Conservation (phyloP, 2,113 vertebrate genomes). For the Myrmecophaga tridactyla region DNA sequence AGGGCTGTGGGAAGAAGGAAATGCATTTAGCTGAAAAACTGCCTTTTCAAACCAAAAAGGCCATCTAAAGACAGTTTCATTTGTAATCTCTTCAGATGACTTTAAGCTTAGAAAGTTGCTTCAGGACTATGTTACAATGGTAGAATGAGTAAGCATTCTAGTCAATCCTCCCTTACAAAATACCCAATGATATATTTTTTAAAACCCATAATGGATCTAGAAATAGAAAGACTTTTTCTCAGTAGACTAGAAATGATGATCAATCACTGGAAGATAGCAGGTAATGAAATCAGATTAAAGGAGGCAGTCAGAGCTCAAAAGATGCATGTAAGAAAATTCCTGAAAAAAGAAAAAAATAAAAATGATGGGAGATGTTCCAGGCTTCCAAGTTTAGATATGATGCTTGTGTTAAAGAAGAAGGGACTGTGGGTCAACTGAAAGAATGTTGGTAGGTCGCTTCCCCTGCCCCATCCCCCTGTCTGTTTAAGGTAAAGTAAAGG, state of each 20-base stretch:
- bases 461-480: background rate
- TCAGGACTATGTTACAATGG: background rate
- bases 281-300: background rate
- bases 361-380: background rate
- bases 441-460: background rate
- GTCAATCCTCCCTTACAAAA: background rate
- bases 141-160: background rate
- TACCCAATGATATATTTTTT: background rate
- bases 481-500: background rate
- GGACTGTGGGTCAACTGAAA: background rate
- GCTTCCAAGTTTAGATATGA: background rate
- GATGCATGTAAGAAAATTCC: background rate
- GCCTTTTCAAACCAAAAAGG: no score
- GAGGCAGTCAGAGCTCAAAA: background rate
- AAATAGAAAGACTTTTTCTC: conserved; percentile 9
- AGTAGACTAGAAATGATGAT: background rate
- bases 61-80: background rate
- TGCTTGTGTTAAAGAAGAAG: background rate
- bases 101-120: background rate
- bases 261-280: background rate
- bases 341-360: background rate
- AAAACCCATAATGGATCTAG: background rate
- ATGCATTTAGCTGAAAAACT: no score
- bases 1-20: no score
- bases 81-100: background rate